Conservation (phyloP, 2,797 vertebrate genomes). For the Lemur catta region DNA sequence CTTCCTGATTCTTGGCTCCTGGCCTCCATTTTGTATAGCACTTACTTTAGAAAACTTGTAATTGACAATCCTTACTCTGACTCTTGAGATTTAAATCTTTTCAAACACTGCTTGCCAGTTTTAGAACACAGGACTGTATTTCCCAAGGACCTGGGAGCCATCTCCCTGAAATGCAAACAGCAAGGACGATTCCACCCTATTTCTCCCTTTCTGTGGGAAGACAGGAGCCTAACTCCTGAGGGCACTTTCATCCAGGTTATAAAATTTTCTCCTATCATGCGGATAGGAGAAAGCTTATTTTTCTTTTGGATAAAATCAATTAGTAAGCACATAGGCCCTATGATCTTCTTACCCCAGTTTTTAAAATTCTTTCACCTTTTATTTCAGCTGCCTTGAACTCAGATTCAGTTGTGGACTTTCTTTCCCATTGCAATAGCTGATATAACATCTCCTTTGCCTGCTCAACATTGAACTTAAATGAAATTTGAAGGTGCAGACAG, state of each 20-base stretch:
- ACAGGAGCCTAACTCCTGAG: neutral
- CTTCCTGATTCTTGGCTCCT: neutral
- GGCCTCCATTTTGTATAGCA: neutral
- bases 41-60: neutral
- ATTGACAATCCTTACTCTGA: neutral
- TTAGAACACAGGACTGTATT: neutral
- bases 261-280: neutral
- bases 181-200: neutral
- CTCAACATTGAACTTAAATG: neutral
- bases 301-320: neutral
- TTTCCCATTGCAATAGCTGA: neutral
- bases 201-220: neutral
- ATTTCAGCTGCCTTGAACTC: neutral
- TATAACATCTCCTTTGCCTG: neutral
- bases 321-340: neutral
- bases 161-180: neutral
- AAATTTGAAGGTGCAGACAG: neutral
- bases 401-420: neutral
- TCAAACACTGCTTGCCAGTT: neutral
- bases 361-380: neutral
- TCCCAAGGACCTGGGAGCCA: neutral
- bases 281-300: neutral
- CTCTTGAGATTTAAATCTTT: neutral
- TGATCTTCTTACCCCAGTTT: neutral
- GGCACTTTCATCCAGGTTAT: neutral